A percentile compares a stretch with the other conserved stretches of the same genome.
phyloP scores from a whole-genome alignment of 2,797 vertebrate genomes.

The Champsocephalus gunnari region DNA sequence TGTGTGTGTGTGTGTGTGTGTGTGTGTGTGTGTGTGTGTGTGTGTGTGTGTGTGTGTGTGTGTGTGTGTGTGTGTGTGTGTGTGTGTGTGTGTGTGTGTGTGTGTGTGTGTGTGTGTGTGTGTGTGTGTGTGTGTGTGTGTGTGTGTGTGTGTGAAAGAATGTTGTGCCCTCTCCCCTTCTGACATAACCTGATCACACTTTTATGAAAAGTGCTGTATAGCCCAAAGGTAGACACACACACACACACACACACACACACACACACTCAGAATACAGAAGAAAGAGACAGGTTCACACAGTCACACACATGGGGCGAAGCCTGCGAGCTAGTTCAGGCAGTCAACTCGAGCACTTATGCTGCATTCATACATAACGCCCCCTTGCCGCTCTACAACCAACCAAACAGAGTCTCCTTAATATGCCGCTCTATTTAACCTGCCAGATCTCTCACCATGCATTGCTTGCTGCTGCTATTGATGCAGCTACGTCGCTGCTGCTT shows the following conservation, averaged over 20 bases:
- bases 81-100: not conserved
- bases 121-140: not conserved
- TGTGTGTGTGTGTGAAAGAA: not conserved
- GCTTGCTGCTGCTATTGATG: too few species aligned
- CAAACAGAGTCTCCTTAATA: too few species aligned
- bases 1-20: too few species aligned
- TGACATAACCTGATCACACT: slow-evolving; percentile 12
- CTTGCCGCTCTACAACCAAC: too few species aligned
- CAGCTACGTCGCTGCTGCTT: too few species aligned
- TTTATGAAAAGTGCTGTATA: slow-evolving; percentile 25
- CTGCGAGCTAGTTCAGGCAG: too few species aligned
- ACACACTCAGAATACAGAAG: not conserved
- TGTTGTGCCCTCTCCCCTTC: not conserved
- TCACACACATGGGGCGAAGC: too few species aligned
- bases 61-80: not conserved
- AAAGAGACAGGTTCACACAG: not conserved
- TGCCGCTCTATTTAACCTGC: too few species aligned
- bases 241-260: not conserved
- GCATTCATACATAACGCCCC: too few species aligned
- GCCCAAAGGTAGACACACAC: slow-evolving; percentile 14
- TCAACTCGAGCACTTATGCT: too few species aligned
- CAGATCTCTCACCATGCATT: too few species aligned
- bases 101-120: not conserved
- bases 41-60: not conserved
- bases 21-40: too few species aligned